Conservation (phyloP, 2,113 vertebrate genomes). For the Aphyosemion australe region DNA sequence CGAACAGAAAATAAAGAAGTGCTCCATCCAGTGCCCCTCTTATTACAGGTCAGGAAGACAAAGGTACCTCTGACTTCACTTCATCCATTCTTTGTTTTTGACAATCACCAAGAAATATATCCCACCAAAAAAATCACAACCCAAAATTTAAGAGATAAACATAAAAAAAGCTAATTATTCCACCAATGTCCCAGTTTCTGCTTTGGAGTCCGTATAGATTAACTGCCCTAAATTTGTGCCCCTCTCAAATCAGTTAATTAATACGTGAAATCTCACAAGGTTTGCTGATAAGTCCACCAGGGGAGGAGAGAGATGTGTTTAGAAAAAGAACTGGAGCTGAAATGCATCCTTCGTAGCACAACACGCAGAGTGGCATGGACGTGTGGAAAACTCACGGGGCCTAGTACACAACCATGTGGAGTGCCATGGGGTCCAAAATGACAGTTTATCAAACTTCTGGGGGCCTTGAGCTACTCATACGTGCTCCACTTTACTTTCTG, state of each 20-base stretch:
- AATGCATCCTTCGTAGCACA: conserved; percentile 32
- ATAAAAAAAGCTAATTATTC: conserved; percentile 4
- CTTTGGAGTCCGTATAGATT: conserved; percentile 68
- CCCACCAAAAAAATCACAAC: background rate
- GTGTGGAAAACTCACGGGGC: conserved; percentile 24
- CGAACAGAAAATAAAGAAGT: conserved; percentile 55
- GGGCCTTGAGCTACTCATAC: conserved; percentile 18
- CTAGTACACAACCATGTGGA: conserved; percentile 52
- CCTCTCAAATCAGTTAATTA: conserved; percentile 21
- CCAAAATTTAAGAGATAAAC: background rate
- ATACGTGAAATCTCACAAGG: conserved; percentile 15
- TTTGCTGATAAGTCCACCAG: conserved; percentile 36
- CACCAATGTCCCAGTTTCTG: conserved; percentile 44
- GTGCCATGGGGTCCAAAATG: conserved; percentile 35
- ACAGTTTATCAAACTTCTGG: conserved; percentile 28
- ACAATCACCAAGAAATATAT: conserved; percentile 19
- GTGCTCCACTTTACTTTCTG: conserved; percentile 31
- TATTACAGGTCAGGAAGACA: conserved; percentile 53
- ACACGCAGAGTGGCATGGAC: conserved; percentile 23
- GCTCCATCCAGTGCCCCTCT: conserved; percentile 85
- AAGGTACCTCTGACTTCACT: conserved; percentile 33
- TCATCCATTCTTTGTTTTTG: conserved; percentile 15
- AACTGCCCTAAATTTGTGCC: conserved; percentile 80
- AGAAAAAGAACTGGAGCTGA: conserved; percentile 22
- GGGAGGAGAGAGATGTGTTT: conserved; percentile 19